These are phyloP conservation scores for Hippocampus guttulatus DNA, from an alignment of 2,113 vertebrate genomes.

Conservation along the genomic window DNA sequence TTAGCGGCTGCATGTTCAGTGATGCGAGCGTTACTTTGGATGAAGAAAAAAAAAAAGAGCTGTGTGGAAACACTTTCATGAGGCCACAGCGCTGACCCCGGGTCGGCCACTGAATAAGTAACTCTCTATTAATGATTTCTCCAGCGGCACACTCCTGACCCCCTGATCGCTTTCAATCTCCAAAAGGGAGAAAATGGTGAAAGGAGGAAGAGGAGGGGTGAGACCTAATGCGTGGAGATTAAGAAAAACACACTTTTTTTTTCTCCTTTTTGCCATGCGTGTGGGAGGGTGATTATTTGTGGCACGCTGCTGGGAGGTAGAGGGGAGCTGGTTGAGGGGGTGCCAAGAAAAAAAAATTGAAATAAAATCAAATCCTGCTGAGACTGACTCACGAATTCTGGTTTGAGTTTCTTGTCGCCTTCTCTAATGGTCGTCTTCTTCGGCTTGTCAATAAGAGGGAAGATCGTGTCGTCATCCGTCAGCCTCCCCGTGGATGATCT, in stretches of 20 bases:
- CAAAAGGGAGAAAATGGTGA: constrained; percentile 58
- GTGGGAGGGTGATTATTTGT: constrained; percentile 73
- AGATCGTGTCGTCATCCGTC: constrained; percentile 91
- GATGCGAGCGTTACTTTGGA: constrained; percentile 77
- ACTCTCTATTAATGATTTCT: constrained; percentile 79
- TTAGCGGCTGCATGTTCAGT: constrained; percentile 56
- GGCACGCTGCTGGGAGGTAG: constrained; percentile 57
- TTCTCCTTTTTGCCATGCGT: constrained; percentile 46
- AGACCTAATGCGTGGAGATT: constrained; percentile 58
- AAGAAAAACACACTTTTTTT: constrained; percentile 60
- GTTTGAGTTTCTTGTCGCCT: constrained; percentile 89
- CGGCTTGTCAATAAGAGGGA: constrained; percentile 92
- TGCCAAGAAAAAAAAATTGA: constrained; percentile 23
- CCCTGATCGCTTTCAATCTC: constrained; percentile 72
- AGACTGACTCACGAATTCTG: constrained; percentile 92
- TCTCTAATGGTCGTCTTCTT: constrained; percentile 90
- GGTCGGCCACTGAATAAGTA: constrained; percentile 75
- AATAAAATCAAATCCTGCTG: constrained; percentile 47
- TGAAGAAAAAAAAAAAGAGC: constrained; percentile 77
- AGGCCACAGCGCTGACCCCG: constrained; percentile 64
- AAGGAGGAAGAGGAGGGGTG: constrained; percentile 52
- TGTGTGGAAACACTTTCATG: constrained; percentile 78
- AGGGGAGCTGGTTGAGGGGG: constrained; percentile 25
- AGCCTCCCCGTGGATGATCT: constrained; percentile 88
- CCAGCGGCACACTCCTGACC: constrained; percentile 75